Base-by-base conservation (phyloP, 2,797 vertebrate genomes). In the Neopelma chrysocephalum region DNA sequence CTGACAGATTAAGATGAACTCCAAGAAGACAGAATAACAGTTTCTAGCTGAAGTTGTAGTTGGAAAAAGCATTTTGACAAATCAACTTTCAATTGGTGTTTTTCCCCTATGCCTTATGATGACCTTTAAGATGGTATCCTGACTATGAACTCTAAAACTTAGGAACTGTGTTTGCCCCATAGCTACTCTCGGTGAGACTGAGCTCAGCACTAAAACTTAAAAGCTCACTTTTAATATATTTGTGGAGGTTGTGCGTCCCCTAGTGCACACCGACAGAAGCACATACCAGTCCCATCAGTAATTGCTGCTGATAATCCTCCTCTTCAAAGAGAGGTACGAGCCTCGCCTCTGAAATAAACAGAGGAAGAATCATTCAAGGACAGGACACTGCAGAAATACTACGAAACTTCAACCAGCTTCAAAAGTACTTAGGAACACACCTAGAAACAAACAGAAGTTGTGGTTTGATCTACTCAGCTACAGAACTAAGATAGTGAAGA, bases 211-310 rank as follows among this genome's bases (percentile, higher is more conserved):
- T 47, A 60, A n/a, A 69, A 61, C 4, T 69, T 20, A 9, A 2
- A 23, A 40, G 4, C 11, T 69, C 34, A 40, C 19, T 66, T 75
- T 57, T 42, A 15, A 43, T 19, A 26, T 12, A 31, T 61, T 27
- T 22, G 43, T 69, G 78, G 81, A 80, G 70, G 32, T 8, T 71
- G 87, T 42, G 34, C 64, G 56, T 43, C 86, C 60, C 18, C 86
- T 90, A 76, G 83, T 72, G 77, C 36, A 45, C 40, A 50, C 15
- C 40, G 70, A 87, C 16, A 64, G 82, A 57, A 90, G 60, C 76
- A 97, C 99, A 96, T 98, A 99, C 99, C 99, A 99, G 97, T 89
- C 99, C 99, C 83, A 99, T 98, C 50, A 99, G 98, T 87, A 98
- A 96, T 85, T 98, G 98, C 97, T 99, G 99, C 62, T 98, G 98